Evolutionary conservation across 2,888 invertebrate genomes (phyloP), one percentile per base, ranked within the genome.

Genomic region (Amphipyra tragopoginis): DNA sequence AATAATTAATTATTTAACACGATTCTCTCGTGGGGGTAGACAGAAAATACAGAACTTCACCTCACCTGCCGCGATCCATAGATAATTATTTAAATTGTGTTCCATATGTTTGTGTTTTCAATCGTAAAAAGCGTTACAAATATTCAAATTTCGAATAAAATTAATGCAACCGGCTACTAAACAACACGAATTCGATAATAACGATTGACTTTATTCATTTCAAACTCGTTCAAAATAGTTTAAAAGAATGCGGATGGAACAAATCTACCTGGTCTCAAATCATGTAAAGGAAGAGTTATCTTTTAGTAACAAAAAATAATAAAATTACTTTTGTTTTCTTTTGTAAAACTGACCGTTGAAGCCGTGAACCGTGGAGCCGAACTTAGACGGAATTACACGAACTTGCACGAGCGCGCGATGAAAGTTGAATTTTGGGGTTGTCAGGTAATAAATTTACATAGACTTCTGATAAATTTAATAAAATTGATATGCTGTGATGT

Each of bases 361-460:
- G 77, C 58, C 58, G 77, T 85, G 82, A 85, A 85, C 85, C 84
- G 69, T 82, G 62, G 54, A 65, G 29, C 76, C 83, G 84, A 82
- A 48, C 52, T 42, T 55, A 21, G 26, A 50, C 81, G 81, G 54
- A 60, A 39, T 51, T 38, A 8, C 34, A 65, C 85, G 85, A 79
- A 64, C 63, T 42, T 48, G 14, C 21, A 72, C 81, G 85, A 84
- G 55, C 60, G 74, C 44, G 13, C 73, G 77, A 84, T 84, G 90
- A 89, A 89, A 89, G 89, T 89, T 86, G 83, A 74, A 69, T 72
- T 52, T 40, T 49, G 34, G 85, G 60, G 87, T 83, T 87, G 87
- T 68, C 79, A 83, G 69, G 1, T 33, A 43, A 53, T 40, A 66
- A 68, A 49, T 52, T 50, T 57, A 40, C 3, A 9, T 47, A 43